Percentiles rank a stretch among this genome's conserved stretches.
These are phyloP conservation scores for Homarus americanus DNA, from an alignment of 1,140 invertebrate genomes.

Conservation along the genomic window DNA sequence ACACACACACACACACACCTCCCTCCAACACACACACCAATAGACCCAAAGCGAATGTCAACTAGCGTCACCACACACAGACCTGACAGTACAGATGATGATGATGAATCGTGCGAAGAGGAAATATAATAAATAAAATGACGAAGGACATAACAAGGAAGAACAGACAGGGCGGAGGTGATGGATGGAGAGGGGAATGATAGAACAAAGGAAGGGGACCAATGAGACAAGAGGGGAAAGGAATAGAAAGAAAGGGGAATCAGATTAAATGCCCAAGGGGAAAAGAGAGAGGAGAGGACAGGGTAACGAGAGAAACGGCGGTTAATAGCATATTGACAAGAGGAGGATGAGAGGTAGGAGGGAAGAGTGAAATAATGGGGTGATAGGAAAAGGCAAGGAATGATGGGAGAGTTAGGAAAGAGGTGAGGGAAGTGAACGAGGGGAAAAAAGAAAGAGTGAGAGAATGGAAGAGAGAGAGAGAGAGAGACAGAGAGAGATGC, in stretches of 20 bases:
- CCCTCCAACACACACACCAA: too few species aligned
- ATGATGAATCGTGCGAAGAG: too few species aligned
- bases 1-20: too few species aligned
- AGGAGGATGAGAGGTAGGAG: neutral
- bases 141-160: too few species aligned
- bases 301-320: neutral
- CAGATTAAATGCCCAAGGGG: neutral
- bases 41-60: too few species aligned
- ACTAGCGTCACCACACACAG: too few species aligned
- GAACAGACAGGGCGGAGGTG: neutral
- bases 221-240: neutral
- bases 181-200: neutral
- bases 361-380: too few species aligned
- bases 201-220: neutral
- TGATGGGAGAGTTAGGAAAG: neutral
- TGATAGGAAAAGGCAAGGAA: neutral
- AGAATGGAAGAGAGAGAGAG: neutral
- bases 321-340: neutral
- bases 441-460: neutral
- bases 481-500: neutral
- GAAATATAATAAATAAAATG: too few species aligned
- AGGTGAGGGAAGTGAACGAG: neutral
- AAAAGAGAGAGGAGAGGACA: neutral
- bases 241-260: slow-evolving; percentile 1
- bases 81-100: too few species aligned